phyloP scores from a whole-genome alignment of 2,797 vertebrate genomes.

The Catostomus latipinnis region DNA sequence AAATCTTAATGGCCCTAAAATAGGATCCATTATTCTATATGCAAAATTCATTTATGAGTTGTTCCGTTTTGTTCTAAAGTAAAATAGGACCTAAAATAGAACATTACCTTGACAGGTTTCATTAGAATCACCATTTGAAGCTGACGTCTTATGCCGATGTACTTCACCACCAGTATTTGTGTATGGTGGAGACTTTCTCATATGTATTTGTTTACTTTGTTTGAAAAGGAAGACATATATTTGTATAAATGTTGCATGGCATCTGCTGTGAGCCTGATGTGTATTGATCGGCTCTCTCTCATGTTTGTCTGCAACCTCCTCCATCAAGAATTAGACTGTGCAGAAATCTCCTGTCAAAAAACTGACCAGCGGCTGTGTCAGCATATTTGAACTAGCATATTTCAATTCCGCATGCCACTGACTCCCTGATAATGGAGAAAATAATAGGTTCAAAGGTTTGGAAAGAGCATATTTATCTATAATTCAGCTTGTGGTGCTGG shows the following conservation, averaged over 20 bases:
- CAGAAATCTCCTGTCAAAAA: neutral
- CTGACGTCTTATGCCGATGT: neutral
- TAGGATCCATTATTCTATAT: no score
- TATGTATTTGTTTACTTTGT: conserved; percentile 6
- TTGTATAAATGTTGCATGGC: neutral
- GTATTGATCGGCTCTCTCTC: conserved; percentile 27
- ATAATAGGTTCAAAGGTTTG: conserved; percentile 7
- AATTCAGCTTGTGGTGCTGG: neutral
- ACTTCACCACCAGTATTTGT: conserved; percentile 34
- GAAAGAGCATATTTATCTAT: neutral
- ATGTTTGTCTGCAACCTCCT: conserved; percentile 12
- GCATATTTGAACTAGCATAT: neutral
- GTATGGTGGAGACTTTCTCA: neutral
- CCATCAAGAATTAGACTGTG: neutral
- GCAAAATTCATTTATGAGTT: no score
- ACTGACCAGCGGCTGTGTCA: neutral
- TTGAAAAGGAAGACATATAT: neutral
- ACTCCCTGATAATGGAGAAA: neutral
- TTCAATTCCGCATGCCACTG: neutral
- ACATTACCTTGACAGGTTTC: neutral
- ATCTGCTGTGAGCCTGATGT: neutral
- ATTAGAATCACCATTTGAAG: neutral
- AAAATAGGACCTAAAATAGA: no score
- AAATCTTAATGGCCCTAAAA: no score
- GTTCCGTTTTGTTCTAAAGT: no score